Evolutionary conservation across 1,140 invertebrate species (phyloP).

Genomic region (Brachionus angularis): DNA sequence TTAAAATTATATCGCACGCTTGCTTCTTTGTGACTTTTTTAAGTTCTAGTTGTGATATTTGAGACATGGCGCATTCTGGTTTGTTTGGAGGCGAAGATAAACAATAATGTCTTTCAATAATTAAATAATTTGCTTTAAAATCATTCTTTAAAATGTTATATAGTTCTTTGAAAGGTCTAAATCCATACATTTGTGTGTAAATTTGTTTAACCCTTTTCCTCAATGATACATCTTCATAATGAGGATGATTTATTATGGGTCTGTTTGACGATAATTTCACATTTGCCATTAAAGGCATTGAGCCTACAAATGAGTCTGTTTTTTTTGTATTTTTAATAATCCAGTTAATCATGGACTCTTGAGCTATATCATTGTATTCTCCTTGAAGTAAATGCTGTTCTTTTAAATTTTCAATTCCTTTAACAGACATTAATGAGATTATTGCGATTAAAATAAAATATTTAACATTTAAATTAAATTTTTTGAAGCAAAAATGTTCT

Average conservation of each 20-base stretch:
- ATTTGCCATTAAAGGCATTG: slow-evolving; percentile 77
- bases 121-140: slow-evolving; percentile 31
- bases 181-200: slow-evolving; percentile 20
- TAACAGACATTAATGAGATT: slow-evolving; percentile 58
- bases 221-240: slow-evolving; percentile 57
- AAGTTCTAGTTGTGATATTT: not conserved
- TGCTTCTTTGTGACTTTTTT: not conserved
- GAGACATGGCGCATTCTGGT: slow-evolving; percentile 8
- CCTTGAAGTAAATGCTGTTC: slow-evolving; percentile 60
- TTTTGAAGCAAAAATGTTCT: not conserved
- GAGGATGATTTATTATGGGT: slow-evolving; percentile 77
- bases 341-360: slow-evolving; percentile 74
- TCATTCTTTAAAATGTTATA: not conserved
- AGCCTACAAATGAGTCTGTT: slow-evolving; percentile 71
- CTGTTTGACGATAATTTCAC: slow-evolving; percentile 70
- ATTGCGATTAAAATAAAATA: slow-evolving; percentile 54
- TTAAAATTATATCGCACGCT: slow-evolving; percentile 25
- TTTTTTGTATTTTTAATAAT: slow-evolving; percentile 63
- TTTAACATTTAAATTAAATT: slow-evolving; percentile 45
- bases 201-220: slow-evolving; percentile 23
- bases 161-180: slow-evolving; percentile 8
- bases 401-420: slow-evolving; percentile 59
- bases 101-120: slow-evolving; percentile 41
- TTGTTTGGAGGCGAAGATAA: slow-evolving; percentile 2
- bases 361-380: slow-evolving; percentile 65